A percentile compares a stretch with the other conserved stretches of the same genome.
These are phyloP conservation scores for Triplophysa tibetana DNA, from an alignment of 2,113 vertebrate species.

Conservation along the genomic window DNA sequence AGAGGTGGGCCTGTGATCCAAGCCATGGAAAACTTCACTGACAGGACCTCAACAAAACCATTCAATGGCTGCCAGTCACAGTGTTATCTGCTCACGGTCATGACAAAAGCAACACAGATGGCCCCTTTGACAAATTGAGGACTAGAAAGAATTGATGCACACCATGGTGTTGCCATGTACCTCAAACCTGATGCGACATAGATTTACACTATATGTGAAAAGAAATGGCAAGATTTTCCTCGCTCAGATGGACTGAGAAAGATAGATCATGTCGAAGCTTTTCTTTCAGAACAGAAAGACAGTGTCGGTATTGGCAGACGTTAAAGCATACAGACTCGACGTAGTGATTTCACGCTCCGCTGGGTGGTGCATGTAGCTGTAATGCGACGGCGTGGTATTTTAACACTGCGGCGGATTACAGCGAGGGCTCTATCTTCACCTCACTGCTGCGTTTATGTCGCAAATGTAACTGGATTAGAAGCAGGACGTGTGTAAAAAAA, in stretches of 20 bases:
- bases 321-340: constrained; percentile 71
- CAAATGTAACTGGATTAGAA: background rate
- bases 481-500: background rate
- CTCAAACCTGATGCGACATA: constrained; percentile 15
- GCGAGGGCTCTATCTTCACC: constrained; percentile 27
- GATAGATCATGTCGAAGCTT: constrained; percentile 3
- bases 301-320: constrained; percentile 62
- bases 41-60: constrained; percentile 59
- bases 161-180: background rate
- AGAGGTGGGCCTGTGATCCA: constrained; percentile 57
- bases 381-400: constrained; percentile 22
- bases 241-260: constrained; percentile 27
- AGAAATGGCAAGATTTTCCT: constrained; percentile 34
- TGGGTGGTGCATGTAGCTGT: constrained; percentile 55
- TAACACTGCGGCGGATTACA: constrained; percentile 37
- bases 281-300: constrained; percentile 40
- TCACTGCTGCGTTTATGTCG: constrained; percentile 8
- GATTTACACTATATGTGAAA: constrained; percentile 20
- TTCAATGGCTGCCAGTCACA: constrained; percentile 46
- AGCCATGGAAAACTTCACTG: constrained; percentile 63
- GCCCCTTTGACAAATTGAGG: constrained; percentile 9
- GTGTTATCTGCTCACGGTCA: constrained; percentile 30
- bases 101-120: constrained; percentile 17
- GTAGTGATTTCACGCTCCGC: constrained; percentile 72
- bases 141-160: constrained; percentile 9